Conservation (phyloP, 2,797 vertebrate genomes). For the Sandelia bainsii region DNA sequence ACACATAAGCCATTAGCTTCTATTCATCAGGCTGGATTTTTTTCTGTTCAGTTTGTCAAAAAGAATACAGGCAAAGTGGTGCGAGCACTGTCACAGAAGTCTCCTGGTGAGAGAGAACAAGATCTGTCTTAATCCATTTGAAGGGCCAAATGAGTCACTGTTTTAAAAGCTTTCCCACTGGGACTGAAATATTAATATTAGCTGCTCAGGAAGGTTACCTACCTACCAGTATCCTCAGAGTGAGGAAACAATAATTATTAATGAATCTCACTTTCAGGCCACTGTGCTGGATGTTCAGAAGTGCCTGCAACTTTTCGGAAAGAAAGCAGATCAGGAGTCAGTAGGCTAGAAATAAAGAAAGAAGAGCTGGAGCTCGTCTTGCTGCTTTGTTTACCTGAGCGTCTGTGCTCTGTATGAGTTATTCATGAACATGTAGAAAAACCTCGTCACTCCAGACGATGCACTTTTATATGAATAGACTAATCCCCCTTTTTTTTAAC, state of each 20-base stretch:
- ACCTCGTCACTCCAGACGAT: conserved; percentile 34
- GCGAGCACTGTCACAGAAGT: conserved; percentile 20
- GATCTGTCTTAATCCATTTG: conserved; percentile 56
- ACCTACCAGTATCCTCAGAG: conserved; percentile 56
- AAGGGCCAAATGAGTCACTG: conserved; percentile 68
- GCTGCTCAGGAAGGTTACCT: conserved; percentile 70
- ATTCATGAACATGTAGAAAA: conserved; percentile 64
- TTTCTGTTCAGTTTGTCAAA: conserved; percentile 3
- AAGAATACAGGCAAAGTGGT: conserved; percentile 23
- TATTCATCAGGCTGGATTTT: conserved; percentile 48
- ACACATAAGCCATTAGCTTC: conserved; percentile 48
- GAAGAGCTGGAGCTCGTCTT: conserved; percentile 38
- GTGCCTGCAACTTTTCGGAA: conserved; percentile 55
- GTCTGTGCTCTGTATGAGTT: conserved; percentile 57
- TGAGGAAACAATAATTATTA: conserved; percentile 77
- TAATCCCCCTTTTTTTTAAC: conserved; percentile 45
- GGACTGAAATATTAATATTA: conserved; percentile 82
- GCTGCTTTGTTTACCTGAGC: conserved; percentile 64
- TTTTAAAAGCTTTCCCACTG: conserved; percentile 77
- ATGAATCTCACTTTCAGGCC: conserved; percentile 77
- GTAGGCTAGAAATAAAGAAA: conserved; percentile 46
- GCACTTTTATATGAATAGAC: conserved; percentile 43
- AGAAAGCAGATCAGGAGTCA: conserved; percentile 51
- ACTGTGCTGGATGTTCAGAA: conserved; percentile 70
- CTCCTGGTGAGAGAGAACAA: conserved; percentile 29